Percentiles rank a stretch among this genome's conserved stretches.
Evolutionary conservation across 2,797 vertebrate genomes (phyloP).

Genomic region (Pangasius krempfi): DNA sequence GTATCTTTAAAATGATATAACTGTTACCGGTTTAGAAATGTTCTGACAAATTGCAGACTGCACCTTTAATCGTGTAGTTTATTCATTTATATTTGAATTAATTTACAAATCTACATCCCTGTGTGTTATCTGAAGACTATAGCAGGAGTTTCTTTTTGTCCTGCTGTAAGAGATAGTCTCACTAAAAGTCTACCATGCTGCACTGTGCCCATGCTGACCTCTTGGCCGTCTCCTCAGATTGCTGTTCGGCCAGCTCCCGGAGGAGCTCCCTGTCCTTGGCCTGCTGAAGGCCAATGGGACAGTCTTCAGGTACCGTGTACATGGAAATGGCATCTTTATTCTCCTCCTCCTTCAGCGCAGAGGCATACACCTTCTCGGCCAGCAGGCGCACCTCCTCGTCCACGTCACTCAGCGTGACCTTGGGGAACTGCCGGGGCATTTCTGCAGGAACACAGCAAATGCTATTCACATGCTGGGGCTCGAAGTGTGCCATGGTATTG

Average conservation of each 20-base stretch:
- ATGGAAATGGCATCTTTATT: conserved; percentile 86
- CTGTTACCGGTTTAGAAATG: neutral
- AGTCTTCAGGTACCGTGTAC: conserved; percentile 90
- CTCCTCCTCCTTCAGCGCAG: conserved; percentile 88
- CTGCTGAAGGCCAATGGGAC: conserved; percentile 92
- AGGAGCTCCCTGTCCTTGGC: conserved; percentile 87
- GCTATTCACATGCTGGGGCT: neutral
- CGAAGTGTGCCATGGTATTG: neutral
- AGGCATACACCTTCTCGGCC: conserved; percentile 92
- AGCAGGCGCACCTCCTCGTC: conserved; percentile 86
- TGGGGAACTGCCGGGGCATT: conserved; percentile 87
- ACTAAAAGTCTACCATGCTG: neutral
- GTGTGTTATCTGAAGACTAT: neutral
- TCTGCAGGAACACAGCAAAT: conserved; percentile 65
- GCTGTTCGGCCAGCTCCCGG: conserved; percentile 88
- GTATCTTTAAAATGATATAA: no score
- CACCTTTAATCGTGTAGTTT: neutral
- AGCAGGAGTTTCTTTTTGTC: neutral
- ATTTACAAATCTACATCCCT: neutral
- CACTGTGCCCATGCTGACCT: conserved; percentile 64
- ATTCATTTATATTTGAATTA: neutral
- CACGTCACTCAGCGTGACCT: conserved; percentile 83
- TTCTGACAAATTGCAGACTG: neutral
- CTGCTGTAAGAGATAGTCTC: neutral
- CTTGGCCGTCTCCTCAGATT: conserved; percentile 84